Evolutionary conservation across 2,888 invertebrate species (phyloP).

Genomic region (Apamea sordens): DNA sequence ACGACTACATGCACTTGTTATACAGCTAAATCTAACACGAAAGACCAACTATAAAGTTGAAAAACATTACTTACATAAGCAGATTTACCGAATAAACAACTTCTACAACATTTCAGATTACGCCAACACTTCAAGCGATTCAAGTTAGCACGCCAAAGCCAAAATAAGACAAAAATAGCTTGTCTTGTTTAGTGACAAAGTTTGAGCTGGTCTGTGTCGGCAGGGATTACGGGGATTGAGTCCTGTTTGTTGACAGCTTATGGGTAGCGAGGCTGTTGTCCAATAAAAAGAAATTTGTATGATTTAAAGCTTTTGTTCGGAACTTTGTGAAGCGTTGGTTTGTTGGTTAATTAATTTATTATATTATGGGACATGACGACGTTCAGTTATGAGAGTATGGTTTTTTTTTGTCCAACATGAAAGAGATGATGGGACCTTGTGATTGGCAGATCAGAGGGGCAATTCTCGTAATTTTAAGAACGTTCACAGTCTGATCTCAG

Average conservation of each 20-base stretch:
- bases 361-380: not conserved
- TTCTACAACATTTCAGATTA: conserved; percentile 3
- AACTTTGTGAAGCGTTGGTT: conserved; percentile 42
- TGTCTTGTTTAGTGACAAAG: conserved; percentile 53
- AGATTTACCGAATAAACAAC: conserved; percentile 27
- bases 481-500: no score
- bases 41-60: not conserved
- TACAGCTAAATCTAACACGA: not conserved
- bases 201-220: conserved; percentile 54
- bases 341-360: conserved; percentile 36
- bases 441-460: not conserved
- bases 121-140: conserved; percentile 17
- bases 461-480: no score
- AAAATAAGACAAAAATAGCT: conserved; percentile 59
- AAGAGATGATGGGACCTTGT: not conserved
- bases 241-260: conserved; percentile 57
- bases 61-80: conserved; percentile 4
- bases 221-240: conserved; percentile 52
- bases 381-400: not conserved
- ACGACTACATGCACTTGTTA: not conserved
- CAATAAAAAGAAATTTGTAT: conserved; percentile 58
- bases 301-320: conserved; percentile 22
- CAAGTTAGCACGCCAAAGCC: conserved; percentile 34
- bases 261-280: conserved; percentile 44
- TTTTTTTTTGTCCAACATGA: not conserved